phyloP scores from a whole-genome alignment of 2,888 invertebrate species.

The Andrena camellia region DNA sequence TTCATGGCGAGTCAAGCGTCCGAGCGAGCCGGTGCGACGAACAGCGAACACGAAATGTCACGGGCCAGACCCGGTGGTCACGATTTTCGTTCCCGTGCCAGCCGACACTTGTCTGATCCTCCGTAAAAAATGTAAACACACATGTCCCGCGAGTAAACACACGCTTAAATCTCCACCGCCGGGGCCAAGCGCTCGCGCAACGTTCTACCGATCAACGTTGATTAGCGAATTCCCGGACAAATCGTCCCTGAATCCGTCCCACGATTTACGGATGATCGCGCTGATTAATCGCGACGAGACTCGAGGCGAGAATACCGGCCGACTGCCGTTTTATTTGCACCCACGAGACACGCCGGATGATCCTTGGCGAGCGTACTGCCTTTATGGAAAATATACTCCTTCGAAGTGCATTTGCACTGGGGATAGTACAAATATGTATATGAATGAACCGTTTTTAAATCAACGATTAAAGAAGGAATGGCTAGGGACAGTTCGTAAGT shows the following conservation, averaged over 20 bases:
- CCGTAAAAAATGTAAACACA: slow-evolving; percentile 77
- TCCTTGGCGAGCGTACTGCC: background rate
- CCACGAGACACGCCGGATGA: background rate
- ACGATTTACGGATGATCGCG: slow-evolving; percentile 7
- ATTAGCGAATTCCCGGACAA: slow-evolving; percentile 17
- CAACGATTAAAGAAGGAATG: background rate
- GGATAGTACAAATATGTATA: background rate
- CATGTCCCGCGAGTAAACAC: slow-evolving; percentile 65
- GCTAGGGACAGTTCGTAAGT: background rate
- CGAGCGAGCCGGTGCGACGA: slow-evolving; percentile 39
- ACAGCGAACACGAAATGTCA: slow-evolving; percentile 45
- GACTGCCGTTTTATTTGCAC: background rate
- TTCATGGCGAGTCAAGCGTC: slow-evolving; percentile 66
- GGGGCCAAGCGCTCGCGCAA: slow-evolving; percentile 11
- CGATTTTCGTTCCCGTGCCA: slow-evolving; percentile 50
- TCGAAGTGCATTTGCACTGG: background rate
- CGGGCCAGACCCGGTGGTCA: slow-evolving; percentile 21
- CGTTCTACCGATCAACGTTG: background rate
- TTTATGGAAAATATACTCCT: background rate
- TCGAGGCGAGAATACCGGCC: background rate
- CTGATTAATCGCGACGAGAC: slow-evolving; percentile 24
- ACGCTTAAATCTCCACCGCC: slow-evolving; percentile 11
- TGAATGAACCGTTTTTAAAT: background rate
- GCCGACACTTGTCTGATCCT: slow-evolving; percentile 43
- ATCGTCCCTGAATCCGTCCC: slow-evolving; percentile 3